Percentiles rank a stretch among this genome's conserved stretches.
Evolutionary conservation across 2,888 invertebrate species (phyloP).

Genomic region (Teinopalpus imperialis): DNA sequence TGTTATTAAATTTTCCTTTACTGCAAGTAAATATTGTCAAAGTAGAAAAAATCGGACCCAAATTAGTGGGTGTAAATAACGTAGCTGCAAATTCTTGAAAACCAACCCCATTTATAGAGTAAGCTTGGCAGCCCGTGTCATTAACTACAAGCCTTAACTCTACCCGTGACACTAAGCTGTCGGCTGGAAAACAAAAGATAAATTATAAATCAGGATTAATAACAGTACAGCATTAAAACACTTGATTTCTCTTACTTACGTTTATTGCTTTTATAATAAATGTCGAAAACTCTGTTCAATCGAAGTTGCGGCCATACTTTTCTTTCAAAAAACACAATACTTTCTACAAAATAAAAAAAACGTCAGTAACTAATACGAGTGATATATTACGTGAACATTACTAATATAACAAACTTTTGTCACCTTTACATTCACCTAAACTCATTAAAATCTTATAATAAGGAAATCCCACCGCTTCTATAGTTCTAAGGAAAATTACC

Average conservation of each 20-base stretch:
- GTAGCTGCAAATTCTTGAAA: slow-evolving; percentile 47
- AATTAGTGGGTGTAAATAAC: slow-evolving; percentile 50
- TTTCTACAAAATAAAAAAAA: slow-evolving; percentile 41
- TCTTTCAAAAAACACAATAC: slow-evolving; percentile 47
- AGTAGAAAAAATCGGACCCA: slow-evolving; percentile 48
- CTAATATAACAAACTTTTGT: slow-evolving; percentile 13
- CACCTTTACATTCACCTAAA: slow-evolving; percentile 62
- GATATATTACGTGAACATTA: not conserved
- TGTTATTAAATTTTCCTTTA: not conserved
- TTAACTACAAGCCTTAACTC: slow-evolving; percentile 58
- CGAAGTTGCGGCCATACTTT: slow-evolving; percentile 50
- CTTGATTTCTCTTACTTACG: slow-evolving; percentile 54
- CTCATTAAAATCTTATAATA: slow-evolving; percentile 58
- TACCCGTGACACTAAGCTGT: slow-evolving; percentile 44
- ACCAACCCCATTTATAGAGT: slow-evolving; percentile 54
- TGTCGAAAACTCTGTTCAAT: slow-evolving; percentile 59
- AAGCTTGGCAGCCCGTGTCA: slow-evolving; percentile 54
- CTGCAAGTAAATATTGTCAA: slow-evolving; percentile 53
- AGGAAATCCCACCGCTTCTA: slow-evolving; percentile 48
- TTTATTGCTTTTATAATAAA: slow-evolving; percentile 51
- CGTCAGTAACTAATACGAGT: not conserved
- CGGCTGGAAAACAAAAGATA: slow-evolving; percentile 32
- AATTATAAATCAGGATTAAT: no score
- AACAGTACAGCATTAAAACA: no score
- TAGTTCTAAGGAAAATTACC: slow-evolving; percentile 33